Base-by-base conservation (phyloP, 2,113 vertebrate genomes). In the Ceyx melanurus region DNA sequence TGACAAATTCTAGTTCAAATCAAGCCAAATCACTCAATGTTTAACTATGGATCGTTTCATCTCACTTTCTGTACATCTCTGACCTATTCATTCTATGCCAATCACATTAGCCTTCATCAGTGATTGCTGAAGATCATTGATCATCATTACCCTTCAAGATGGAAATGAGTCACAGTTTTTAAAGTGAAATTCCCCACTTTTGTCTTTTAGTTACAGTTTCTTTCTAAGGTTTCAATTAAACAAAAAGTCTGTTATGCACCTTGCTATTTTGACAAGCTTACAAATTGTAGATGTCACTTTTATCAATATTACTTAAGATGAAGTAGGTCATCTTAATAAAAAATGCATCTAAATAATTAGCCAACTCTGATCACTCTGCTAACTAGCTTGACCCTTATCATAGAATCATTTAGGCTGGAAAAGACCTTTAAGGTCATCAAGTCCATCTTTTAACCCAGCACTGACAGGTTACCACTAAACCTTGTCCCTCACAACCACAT, bases 401-500 rank as follows among this genome's bases (percentile, higher is more conserved):
- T 3, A 7, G 7, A 51, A 46, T 13, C 11, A 6, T 50, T 58
- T 26, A 19, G 1, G 3, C 28, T 56, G 15, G 4, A 33, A 35
- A 25, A 66, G 13, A 80, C 11, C 17, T 40, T 46, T 56, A 33
- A 45, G 17, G 17, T 37, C n/a, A 46, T 31, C 2, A 3, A 33
- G 10, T 50, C 43, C 7, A 31, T 13, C 10, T 2, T 1, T n/a
- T 11, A 68, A 35, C 37, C 4, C 11, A 58, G 1, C 6, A 15
- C 46, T n/a, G 4, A 3, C 8, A 61, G 23, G 1, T 6, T 17
- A 77, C 2, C 2, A 5, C 5, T 9, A 66, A 76, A 35, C 9
- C 2, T 29, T 1, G 13, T 2, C 13, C 2, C 18, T 42, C 28
- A 15, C 13, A 0, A 1, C 7, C 20, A 70, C 3, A 15, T n/a